Percentiles rank a stretch among this genome's conserved stretches.
phyloP scores from a whole-genome alignment of 2,797 vertebrate genomes.

The Sebastes glaucus region DNA sequence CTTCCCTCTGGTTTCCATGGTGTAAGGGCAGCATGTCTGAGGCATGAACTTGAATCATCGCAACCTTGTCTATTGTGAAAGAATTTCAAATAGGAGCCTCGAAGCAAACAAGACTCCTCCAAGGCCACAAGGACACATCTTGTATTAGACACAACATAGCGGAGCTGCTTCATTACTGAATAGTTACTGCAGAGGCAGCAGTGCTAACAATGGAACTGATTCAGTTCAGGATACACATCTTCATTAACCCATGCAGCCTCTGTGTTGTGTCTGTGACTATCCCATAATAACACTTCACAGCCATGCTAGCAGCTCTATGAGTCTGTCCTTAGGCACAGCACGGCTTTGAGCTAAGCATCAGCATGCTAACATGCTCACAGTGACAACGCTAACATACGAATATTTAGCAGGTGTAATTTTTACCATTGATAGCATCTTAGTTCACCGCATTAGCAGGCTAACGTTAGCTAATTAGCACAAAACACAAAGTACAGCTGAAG shows the following conservation, averaged over 20 bases:
- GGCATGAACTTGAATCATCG: slow-evolving; percentile 18
- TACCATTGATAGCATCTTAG: background rate
- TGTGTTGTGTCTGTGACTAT: background rate
- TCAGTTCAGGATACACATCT: background rate
- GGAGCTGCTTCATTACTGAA: background rate
- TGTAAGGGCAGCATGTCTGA: slow-evolving; percentile 23
- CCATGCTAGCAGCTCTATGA: background rate
- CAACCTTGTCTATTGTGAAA: slow-evolving; percentile 17
- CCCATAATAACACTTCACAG: background rate
- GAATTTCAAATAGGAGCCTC: slow-evolving; percentile 16
- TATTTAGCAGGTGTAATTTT: background rate
- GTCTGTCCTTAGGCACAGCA: background rate
- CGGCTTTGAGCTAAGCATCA: background rate
- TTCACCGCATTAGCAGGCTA: background rate
- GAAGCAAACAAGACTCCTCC: slow-evolving; percentile 8
- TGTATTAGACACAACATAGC: background rate
- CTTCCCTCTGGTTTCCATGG: slow-evolving; percentile 43
- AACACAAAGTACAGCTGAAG: background rate
- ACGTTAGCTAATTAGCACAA: background rate
- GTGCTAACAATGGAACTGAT: background rate
- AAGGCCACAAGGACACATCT: background rate
- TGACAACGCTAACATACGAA: too few relatives aligned
- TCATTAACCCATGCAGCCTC: background rate
- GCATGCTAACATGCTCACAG: background rate
- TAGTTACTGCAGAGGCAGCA: background rate